Conservation (phyloP, 2,888 invertebrate genomes). For the Galerucella pusilla region DNA sequence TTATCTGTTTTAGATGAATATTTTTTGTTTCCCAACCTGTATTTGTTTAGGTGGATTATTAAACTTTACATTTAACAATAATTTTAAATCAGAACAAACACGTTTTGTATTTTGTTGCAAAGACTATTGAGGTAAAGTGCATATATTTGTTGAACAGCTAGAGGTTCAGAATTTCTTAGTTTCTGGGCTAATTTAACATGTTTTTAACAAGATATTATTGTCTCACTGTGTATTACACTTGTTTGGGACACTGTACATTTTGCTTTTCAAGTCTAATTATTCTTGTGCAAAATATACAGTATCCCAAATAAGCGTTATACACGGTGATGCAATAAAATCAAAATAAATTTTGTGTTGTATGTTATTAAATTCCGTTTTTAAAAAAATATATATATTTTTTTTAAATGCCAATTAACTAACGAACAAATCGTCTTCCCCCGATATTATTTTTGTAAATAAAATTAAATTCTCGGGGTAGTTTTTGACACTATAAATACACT, state of each 20-base stretch:
- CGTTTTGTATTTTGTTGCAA: conserved; percentile 7
- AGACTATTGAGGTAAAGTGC: conserved; percentile 25
- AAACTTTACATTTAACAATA: neutral
- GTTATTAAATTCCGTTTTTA: neutral
- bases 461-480: neutral
- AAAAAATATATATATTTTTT: neutral
- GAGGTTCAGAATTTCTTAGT: conserved; percentile 12
- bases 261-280: no score
- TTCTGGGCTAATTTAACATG: conserved; percentile 7
- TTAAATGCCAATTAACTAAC: neutral
- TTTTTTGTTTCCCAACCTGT: neutral
- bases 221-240: neutral
- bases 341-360: no score
- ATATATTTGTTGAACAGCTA: conserved; percentile 19
- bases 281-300: no score
- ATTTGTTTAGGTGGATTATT: neutral
- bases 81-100: conserved; percentile 15
- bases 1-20: no score
- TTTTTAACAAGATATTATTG: neutral
- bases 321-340: neutral
- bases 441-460: neutral
- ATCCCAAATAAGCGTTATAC: neutral
- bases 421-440: neutral
- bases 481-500: neutral
- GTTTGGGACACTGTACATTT: neutral